Evolutionary conservation across 2,888 invertebrate species (phyloP).

Genomic region (Pyrocoelia pectoralis): DNA sequence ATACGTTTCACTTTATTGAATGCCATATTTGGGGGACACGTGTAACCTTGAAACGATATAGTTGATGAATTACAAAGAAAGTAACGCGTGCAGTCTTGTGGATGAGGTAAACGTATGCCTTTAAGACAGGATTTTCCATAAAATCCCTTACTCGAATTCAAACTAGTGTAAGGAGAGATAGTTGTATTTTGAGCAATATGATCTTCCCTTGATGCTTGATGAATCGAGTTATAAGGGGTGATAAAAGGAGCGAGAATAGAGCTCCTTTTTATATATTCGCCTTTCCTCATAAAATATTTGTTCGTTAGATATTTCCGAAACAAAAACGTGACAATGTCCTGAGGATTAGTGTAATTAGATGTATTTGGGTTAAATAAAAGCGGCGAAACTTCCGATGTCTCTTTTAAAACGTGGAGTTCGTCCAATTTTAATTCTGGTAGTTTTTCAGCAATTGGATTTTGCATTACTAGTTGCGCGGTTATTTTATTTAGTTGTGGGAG

Average conservation of each 20-base stretch:
- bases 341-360: slow-evolving; percentile 21
- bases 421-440: slow-evolving; percentile 32
- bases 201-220: slow-evolving; percentile 11
- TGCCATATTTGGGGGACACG: slow-evolving; percentile 37
- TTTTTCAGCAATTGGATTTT: slow-evolving; percentile 25
- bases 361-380: slow-evolving; percentile 5
- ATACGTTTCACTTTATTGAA: slow-evolving; percentile 35
- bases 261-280: slow-evolving; percentile 20
- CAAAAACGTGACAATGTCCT: slow-evolving; percentile 29
- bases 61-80: slow-evolving; percentile 33
- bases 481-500: slow-evolving; percentile 35
- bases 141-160: slow-evolving; percentile 6
- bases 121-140: slow-evolving; percentile 17
- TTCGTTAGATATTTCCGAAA: slow-evolving; percentile 36
- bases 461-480: slow-evolving; percentile 32
- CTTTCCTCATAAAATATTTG: slow-evolving; percentile 28
- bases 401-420: slow-evolving; percentile 23
- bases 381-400: slow-evolving; percentile 21
- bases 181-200: slow-evolving; percentile 5
- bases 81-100: slow-evolving; percentile 35
- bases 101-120: slow-evolving; percentile 34
- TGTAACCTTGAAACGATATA: slow-evolving; percentile 23
- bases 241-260: slow-evolving; percentile 14
- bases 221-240: slow-evolving; percentile 12
- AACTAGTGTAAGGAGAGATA: slow-evolving; percentile 12